A percentile compares a stretch with the other conserved stretches of the same genome.
Conservation (phyloP, 1,140 invertebrate genomes). For the Homalodisca vitripennis region DNA sequence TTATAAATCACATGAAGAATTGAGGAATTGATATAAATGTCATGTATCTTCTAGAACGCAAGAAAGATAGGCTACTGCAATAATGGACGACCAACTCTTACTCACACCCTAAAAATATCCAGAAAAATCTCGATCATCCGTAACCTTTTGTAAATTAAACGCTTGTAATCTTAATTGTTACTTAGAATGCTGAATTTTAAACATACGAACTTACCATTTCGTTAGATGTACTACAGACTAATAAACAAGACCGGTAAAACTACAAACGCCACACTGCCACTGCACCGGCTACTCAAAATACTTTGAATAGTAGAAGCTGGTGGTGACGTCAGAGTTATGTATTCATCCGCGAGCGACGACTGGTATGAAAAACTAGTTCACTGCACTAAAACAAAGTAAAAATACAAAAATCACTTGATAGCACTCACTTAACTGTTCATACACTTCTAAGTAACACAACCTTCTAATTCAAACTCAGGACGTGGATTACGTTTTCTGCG, state of each 20-base stretch:
- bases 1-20: no score
- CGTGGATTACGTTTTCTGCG: constrained; percentile 44
- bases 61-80: neutral
- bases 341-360: constrained; percentile 40
- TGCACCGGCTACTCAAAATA: constrained; percentile 42
- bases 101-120: constrained; percentile 9
- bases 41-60: neutral
- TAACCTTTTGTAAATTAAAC: neutral
- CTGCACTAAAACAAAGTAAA: constrained; percentile 27
- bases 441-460: constrained; percentile 27
- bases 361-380: constrained; percentile 24
- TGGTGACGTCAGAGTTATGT: constrained; percentile 41
- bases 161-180: neutral
- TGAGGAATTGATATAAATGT: no score
- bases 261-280: constrained; percentile 43
- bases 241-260: constrained; percentile 42
- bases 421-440: constrained; percentile 2
- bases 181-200: neutral
- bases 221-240: constrained; percentile 40
- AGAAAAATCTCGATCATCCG: neutral
- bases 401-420: constrained; percentile 19
- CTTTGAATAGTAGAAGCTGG: constrained; percentile 42
- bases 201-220: constrained; percentile 42
- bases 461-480: constrained; percentile 30
- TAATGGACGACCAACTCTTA: constrained; percentile 8